phyloP scores from a whole-genome alignment of 2,797 vertebrate genomes.

The Hydrophis major region DNA sequence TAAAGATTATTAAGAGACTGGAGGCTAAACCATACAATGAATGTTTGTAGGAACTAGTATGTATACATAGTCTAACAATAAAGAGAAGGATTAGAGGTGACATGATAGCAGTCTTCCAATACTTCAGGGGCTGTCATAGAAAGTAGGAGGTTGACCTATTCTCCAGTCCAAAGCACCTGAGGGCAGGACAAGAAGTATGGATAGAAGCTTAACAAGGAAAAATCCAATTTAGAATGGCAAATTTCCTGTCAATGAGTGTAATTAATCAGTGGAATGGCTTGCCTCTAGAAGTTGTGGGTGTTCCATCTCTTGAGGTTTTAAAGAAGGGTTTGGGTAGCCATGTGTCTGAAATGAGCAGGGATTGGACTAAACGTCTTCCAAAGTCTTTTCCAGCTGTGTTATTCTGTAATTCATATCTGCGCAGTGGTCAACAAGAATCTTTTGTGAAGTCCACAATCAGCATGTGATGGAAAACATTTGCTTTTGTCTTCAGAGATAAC shows the following conservation, averaged over 20 bases:
- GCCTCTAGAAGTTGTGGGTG: background rate
- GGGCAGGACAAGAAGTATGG: background rate
- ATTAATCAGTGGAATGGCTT: background rate
- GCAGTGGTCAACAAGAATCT: background rate
- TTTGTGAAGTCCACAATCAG: background rate
- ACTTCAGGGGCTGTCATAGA: background rate
- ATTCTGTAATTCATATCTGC: background rate
- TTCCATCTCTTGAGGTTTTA: background rate
- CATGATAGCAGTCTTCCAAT: background rate
- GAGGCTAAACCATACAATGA: background rate
- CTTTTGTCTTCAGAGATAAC: background rate
- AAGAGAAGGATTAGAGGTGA: background rate
- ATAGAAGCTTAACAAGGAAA: background rate
- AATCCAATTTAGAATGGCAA: background rate
- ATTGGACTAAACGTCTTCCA: background rate
- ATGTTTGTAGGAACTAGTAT: too few species aligned
- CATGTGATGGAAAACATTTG: background rate
- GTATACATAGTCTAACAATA: background rate
- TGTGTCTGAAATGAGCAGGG: background rate
- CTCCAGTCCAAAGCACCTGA: background rate
- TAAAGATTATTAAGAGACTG: background rate
- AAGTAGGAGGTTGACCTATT: background rate
- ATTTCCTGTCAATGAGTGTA: background rate
- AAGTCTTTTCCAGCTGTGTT: background rate
- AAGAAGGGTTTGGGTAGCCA: background rate